Evolutionary conservation across 2,113 vertebrate genomes (phyloP).

Genomic region (Montifringilla adamsi): DNA sequence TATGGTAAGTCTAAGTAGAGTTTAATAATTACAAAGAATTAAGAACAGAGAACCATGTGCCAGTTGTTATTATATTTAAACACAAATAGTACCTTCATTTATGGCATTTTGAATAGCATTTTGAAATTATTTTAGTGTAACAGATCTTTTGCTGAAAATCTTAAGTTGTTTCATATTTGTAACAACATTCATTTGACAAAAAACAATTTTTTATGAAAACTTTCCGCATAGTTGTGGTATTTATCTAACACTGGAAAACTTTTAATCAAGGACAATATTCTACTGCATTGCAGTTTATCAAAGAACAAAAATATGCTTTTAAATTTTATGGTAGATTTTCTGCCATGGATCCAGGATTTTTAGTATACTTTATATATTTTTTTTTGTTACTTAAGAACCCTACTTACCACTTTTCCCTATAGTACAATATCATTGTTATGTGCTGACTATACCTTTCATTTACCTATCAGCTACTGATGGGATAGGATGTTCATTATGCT

Average conservation of each 20-base stretch:
- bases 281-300: neutral
- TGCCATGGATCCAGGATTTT: neutral
- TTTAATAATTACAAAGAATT: neutral
- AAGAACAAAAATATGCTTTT: neutral
- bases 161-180: neutral
- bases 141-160: neutral
- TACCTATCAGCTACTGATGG: neutral
- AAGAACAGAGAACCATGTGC: neutral
- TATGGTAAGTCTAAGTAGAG: neutral
- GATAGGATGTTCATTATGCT: neutral
- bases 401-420: neutral
- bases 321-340: constrained; percentile 18
- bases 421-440: neutral
- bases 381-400: neutral
- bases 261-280: neutral
- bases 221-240: neutral
- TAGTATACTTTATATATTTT: neutral
- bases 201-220: neutral
- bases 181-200: neutral
- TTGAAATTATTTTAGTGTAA: neutral
- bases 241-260: neutral
- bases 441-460: neutral
- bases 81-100: neutral
- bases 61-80: neutral
- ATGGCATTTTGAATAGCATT: neutral